These are phyloP conservation scores for Podarcis cretensis DNA, from an alignment of 2,113 vertebrate species.

Conservation along the genomic window DNA sequence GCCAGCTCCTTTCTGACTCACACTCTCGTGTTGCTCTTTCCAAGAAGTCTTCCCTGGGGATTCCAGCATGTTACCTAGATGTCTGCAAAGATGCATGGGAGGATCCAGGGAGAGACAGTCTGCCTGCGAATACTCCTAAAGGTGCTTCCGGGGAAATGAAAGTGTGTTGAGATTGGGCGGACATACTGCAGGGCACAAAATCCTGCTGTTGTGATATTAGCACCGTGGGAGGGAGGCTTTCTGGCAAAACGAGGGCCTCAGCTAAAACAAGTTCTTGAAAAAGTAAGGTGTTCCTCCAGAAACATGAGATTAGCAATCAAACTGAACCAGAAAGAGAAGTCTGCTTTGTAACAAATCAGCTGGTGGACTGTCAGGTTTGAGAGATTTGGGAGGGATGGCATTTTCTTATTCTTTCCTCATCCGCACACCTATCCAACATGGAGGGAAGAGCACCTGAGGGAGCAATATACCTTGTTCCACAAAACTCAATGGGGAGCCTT, in stretches of 20 bases:
- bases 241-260: neutral
- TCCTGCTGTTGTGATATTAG: neutral
- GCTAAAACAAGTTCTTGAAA: neutral
- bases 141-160: conserved; percentile 22
- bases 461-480: neutral
- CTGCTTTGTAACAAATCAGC: conserved; percentile 40
- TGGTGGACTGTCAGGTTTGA: neutral
- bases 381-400: neutral
- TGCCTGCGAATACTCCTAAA: conserved; percentile 22
- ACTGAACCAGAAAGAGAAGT: conserved; percentile 10
- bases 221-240: neutral
- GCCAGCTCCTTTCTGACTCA: conserved; percentile 43
- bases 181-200: neutral
- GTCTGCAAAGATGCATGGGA: conserved; percentile 35
- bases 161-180: neutral
- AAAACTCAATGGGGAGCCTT: conserved; percentile 2
- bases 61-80: conserved; percentile 33
- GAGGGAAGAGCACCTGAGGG: neutral
- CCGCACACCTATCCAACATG: neutral
- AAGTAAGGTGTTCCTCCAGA: conserved; percentile 21
- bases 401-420: neutral
- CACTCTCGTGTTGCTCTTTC: conserved; percentile 29
- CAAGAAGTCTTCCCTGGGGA: conserved; percentile 42
- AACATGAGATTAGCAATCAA: neutral
- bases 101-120: conserved; percentile 14